Base-by-base conservation (phyloP, 1,140 invertebrate genomes). In the Probaryconus sp. region DNA sequence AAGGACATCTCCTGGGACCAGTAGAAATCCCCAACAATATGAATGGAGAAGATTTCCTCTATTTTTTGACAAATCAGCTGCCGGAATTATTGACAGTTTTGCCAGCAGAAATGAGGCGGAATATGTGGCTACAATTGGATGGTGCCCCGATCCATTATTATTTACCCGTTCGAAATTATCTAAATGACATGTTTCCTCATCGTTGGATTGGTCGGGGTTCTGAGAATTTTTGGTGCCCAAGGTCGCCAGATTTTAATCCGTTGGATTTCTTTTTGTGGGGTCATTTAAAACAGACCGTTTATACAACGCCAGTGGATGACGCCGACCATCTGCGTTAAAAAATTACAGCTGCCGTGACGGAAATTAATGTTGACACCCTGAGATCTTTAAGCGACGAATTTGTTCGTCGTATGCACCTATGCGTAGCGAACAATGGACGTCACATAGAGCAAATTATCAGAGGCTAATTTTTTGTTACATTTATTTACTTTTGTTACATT, bases 201-300 rank as follows among this genome's bases (percentile, higher is more conserved):
- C 11, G 31, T 13, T 79, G 63, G 71, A 80, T 77, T 55, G 76
- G 70, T 10, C 38, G 76, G 11, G 55, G 50, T 37, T 30, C 45
- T 16, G 26, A 48, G n/a, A 28, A 69, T 38, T 9, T n/a, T 18
- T 77, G 71, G 68, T 55, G 73, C 28, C 51, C 76, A 26, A 28
- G 72, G 28, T 80, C 80, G 13, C 72, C 60, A 13, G 78, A 81
- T 55, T 38, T 77, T 4, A 75, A 42, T 16, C 35, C 63, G 9
- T 26, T 51, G 9, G 21, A 51, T 56, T 72, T 68, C 58, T 72
- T 80, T 67, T 38, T 68, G 31, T 69, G 33, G 81, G 43, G 43
- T 17, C 42, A 13, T 20, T n/a, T 65, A 5, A 65, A 65, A 42
- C 21, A n/a, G n/a, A n/a, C n/a, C n/a, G n/a, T n/a, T n/a, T n/a